A percentile compares a stretch with the other conserved stretches of the same genome.
Conservation (phyloP, 2,797 vertebrate species). For the Zonotrichia albicollis region DNA sequence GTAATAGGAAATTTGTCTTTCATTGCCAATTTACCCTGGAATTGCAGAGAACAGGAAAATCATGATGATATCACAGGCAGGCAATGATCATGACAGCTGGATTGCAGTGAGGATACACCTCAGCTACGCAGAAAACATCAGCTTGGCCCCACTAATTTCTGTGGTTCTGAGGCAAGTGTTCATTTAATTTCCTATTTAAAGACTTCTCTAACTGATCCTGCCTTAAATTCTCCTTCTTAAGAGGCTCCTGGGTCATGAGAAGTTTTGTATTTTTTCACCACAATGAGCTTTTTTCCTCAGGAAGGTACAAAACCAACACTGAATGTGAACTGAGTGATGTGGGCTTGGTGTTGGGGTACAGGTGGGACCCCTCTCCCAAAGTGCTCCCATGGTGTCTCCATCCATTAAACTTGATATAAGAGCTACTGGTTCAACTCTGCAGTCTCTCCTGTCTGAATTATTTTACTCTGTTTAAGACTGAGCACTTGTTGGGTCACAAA, state of each 20-base stretch:
- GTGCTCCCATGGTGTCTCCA: neutral
- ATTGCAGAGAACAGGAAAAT: neutral
- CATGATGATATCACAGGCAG: neutral
- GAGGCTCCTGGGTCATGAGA: neutral
- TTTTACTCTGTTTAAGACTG: neutral
- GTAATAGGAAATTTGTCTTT: neutral
- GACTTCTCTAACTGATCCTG: neutral
- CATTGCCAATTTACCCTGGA: neutral
- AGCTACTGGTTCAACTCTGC: neutral
- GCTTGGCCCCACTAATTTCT: neutral
- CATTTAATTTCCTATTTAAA: neutral
- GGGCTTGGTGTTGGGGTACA: neutral
- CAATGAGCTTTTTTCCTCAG: neutral
- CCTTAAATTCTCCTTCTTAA: neutral
- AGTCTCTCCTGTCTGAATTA: neutral
- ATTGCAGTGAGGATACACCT: neutral
- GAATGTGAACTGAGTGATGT: neutral
- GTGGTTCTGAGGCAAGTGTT: neutral
- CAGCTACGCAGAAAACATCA: neutral
- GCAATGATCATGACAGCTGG: neutral
- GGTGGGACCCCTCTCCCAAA: neutral
- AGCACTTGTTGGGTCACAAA: neutral
- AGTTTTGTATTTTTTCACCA: neutral
- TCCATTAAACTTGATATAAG: neutral
- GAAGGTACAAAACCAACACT: neutral